phyloP scores from a whole-genome alignment of 2,113 vertebrate genomes.

The Melozone crissalis region DNA sequence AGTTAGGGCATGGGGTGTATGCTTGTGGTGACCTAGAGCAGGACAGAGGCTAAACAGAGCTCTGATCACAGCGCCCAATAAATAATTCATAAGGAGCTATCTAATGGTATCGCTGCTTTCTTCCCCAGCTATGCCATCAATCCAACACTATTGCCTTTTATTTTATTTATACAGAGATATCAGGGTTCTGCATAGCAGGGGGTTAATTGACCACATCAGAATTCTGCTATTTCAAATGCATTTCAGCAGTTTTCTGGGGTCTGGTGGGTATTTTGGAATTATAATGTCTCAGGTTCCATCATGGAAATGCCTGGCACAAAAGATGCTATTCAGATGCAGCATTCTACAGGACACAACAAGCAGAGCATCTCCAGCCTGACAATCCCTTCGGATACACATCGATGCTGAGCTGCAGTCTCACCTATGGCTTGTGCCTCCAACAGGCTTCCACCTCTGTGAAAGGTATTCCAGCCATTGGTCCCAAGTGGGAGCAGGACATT shows the following conservation, averaged over 20 bases:
- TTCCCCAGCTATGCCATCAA: conserved; percentile 1
- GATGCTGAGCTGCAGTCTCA: background rate
- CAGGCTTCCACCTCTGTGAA: background rate
- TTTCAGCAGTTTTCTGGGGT: background rate
- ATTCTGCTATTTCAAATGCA: background rate
- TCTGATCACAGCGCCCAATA: conserved; percentile 22
- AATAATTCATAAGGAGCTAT: conserved; percentile 58
- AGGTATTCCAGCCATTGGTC: background rate
- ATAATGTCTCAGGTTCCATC: background rate
- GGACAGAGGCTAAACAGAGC: conserved; percentile 60
- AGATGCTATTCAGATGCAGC: background rate
- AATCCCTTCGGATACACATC: background rate
- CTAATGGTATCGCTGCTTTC: background rate
- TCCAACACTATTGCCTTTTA: background rate
- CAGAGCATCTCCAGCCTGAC: background rate
- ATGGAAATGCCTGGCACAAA: background rate
- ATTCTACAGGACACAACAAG: background rate
- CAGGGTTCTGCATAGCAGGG: background rate
- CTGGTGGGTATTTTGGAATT: background rate
- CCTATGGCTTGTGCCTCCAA: background rate
- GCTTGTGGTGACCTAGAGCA: conserved; percentile 47
- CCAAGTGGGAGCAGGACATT: background rate
- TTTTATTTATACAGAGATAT: conserved; percentile 10
- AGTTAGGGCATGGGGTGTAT: background rate
- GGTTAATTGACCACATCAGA: conserved; percentile 6